Base-by-base conservation (phyloP, 2,797 vertebrate genomes). In the Emydoidea blandingii region DNA sequence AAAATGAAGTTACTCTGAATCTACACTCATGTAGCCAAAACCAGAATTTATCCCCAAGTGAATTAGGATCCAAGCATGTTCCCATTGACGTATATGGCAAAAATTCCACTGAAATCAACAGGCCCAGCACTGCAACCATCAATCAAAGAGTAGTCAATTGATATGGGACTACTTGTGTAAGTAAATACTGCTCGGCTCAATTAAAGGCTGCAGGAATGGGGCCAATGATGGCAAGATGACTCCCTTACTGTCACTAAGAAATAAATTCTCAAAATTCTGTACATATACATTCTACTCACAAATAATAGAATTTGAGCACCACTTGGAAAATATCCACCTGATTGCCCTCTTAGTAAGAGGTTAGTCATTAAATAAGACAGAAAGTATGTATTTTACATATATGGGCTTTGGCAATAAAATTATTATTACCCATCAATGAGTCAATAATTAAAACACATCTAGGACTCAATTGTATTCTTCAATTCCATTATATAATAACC, bases 221-320 rank as follows among this genome's bases (percentile, higher is more conserved):
- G 72, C 41, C 12, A 76, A 15, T 25, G 72, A 47, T 47, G 72
- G 72, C 12, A 47, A 27, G 72, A 47, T 27, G 23, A 44, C 6
- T 27, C 11, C 72, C 23, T 15, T 23, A 76, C 8, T 27, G 72
- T 47, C 53, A 34, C 8, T 68, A 84, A 89, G 62, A 52, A 27
- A 44, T 14, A 34, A 72, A 81, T 74, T 79, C 5, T 41, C 56
- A 54, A 83, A 1, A 2, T n/a, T 41, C 79, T 16, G 6, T 44
- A 54, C 94, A 87, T 25, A 2, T 23, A 92, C 88, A 53, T 74
- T 92, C 92, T 87, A 94, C 91, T 81, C 88, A 93, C 90, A 68
- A 85, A 31, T 62, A 97, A 95, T 94, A 96, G 94, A 91, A 95
- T 90, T 93, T 90, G 87, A 95, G 29, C 14, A 49, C 74, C 29